These are phyloP conservation scores for Vombatus ursinus DNA, from an alignment of 2,113 vertebrate species.

Conservation along the genomic window DNA sequence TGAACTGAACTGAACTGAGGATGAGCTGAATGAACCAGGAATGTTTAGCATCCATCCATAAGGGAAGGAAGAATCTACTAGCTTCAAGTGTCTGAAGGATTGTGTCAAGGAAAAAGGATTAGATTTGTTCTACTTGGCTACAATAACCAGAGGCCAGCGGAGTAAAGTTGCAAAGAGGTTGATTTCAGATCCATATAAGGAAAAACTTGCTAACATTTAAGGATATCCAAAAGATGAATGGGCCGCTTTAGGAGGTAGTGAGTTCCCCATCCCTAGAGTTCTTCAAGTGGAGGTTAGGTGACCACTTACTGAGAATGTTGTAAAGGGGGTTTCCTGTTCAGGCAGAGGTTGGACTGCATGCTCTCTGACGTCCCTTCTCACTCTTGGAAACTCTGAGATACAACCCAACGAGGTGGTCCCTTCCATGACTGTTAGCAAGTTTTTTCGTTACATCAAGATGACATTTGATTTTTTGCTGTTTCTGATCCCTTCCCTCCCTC, in stretches of 20 bases:
- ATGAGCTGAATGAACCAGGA: neutral
- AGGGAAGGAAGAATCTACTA: neutral
- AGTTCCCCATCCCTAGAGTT: neutral
- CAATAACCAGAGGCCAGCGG: neutral
- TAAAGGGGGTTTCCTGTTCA: neutral
- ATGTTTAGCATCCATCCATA: neutral
- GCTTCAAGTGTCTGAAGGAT: neutral
- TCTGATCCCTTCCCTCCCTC: neutral
- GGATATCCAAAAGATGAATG: neutral
- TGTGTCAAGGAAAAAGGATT: neutral
- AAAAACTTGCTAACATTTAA: neutral
- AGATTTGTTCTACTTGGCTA: neutral
- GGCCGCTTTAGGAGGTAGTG: neutral
- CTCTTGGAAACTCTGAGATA: neutral
- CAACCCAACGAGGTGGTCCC: neutral
- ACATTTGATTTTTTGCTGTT: neutral
- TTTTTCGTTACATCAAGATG: neutral
- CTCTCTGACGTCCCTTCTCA: neutral
- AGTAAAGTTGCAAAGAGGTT: neutral
- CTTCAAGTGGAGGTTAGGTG: neutral
- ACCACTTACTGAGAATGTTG: neutral
- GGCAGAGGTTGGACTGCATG: neutral
- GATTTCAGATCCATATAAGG: neutral
- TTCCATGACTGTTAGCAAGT: neutral
- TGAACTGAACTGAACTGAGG: neutral